Evolutionary conservation across 2,797 vertebrate species (phyloP).

Genomic region (Tapirus indicus): DNA sequence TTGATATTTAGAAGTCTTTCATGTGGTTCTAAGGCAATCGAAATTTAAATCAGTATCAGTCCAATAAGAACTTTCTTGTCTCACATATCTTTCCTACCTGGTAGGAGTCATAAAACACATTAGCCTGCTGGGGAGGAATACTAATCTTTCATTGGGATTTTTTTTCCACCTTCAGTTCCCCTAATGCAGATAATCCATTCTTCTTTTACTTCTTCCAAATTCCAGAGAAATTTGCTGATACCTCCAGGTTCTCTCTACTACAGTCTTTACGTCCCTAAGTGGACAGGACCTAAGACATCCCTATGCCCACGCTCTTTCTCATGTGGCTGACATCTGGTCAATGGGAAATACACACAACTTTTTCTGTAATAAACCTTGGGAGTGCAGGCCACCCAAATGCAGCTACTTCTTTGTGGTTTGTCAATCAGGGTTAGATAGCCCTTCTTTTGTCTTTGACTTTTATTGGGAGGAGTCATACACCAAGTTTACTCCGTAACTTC

Average conservation of each 20-base stretch:
- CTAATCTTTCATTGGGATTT: background rate
- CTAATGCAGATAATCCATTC: background rate
- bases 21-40: background rate
- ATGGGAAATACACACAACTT: background rate
- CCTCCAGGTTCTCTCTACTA: background rate
- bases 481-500: background rate
- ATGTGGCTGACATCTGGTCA: background rate
- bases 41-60: background rate
- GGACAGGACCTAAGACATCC: background rate
- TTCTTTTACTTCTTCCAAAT: background rate
- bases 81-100: background rate
- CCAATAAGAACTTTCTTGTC: background rate
- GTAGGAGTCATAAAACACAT: background rate
- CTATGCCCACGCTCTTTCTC: background rate
- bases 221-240: background rate
- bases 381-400: background rate
- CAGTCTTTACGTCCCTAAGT: background rate
- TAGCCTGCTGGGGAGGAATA: background rate
- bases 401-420: background rate
- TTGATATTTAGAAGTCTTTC: conserved; percentile 20
- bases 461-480: background rate
- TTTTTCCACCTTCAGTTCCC: background rate
- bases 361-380: background rate
- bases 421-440: background rate
- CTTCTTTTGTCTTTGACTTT: background rate